These are phyloP conservation scores for Oryzias celebensis DNA, from an alignment of 2,113 vertebrate species.

Conservation along the genomic window DNA sequence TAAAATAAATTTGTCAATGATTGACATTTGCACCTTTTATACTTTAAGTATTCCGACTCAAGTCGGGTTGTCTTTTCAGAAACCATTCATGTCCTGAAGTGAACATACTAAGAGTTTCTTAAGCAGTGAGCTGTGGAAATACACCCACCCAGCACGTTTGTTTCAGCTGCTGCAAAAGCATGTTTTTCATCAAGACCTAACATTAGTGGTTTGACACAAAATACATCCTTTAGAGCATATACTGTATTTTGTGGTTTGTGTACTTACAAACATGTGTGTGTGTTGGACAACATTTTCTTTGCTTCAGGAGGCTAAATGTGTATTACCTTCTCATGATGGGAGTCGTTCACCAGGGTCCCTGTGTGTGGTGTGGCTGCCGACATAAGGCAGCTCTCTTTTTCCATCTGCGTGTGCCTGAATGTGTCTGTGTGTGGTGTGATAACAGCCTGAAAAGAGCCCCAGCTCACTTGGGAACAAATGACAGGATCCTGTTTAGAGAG, in stretches of 20 bases:
- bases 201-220: not conserved
- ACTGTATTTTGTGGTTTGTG: not conserved
- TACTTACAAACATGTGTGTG: not conserved
- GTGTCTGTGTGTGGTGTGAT: conserved; percentile 59
- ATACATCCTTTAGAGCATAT: not conserved
- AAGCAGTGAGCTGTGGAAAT: not conserved
- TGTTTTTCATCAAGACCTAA: not conserved
- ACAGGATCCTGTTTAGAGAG: conserved; percentile 61
- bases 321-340: conserved; percentile 18
- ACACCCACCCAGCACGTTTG: not conserved
- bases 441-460: conserved; percentile 34
- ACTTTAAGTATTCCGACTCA: not conserved
- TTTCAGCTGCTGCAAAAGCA: not conserved
- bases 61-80: not conserved
- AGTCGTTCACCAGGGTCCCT: conserved; percentile 21
- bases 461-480: conserved; percentile 63
- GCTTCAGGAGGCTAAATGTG: conserved; percentile 13
- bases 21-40: not conserved
- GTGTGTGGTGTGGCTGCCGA: conserved; percentile 45
- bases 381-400: conserved; percentile 33
- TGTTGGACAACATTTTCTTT: not conserved
- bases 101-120: no score
- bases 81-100: not conserved
- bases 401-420: conserved; percentile 18
- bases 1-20: not conserved